Base-by-base conservation (phyloP, 2,888 invertebrate genomes). In the Bruchidius siliquastri region DNA sequence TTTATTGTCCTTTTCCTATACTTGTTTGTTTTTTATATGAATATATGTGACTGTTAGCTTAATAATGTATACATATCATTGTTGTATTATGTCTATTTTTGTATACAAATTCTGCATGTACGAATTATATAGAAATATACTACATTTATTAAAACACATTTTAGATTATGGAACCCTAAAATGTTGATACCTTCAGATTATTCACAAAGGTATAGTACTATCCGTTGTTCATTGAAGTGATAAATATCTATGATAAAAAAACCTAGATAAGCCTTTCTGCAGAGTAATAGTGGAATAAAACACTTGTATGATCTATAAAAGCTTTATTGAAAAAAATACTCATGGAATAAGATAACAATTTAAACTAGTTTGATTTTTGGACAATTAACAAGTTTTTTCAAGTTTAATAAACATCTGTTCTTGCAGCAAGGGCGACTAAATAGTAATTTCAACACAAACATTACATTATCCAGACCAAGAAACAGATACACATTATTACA, bases 41-140 rank as follows among this genome's bases (percentile, higher is more conserved):
- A 49, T 49, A 49, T 49, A 49, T 22, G 67, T 67, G 76, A 77
- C 73, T 75, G 75, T 72, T 73, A 70, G 74, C 75, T 77, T 76
- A 67, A 72, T 72, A 71, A 72, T 77, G 72, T 75, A 76, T 77
- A 78, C 80, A 79, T 79, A 79, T 80, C 77, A 77, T 78, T 79
- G 78, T 80, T 79, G 76, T 76, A 77, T 73, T 71, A 67, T 76
- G 76, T 78, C 76, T 78, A 78, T 78, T 78, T 78, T 78, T 78
- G 74, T 78, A 78, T 78, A 70, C 67, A 73, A 70, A 70, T 75
- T 76, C 74, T 77, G 49, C 72, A 70, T 77, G 75, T 76, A 74
- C 68, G 74, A 26, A 73, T 70, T 73, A 74, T 72, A 72, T 72
- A 74, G 67, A 74, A 74, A 74, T 74, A 72, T 75, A 68, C 49